phyloP scores from a whole-genome alignment of 2,113 vertebrate genomes.

The Rhagologus leucostigma region DNA sequence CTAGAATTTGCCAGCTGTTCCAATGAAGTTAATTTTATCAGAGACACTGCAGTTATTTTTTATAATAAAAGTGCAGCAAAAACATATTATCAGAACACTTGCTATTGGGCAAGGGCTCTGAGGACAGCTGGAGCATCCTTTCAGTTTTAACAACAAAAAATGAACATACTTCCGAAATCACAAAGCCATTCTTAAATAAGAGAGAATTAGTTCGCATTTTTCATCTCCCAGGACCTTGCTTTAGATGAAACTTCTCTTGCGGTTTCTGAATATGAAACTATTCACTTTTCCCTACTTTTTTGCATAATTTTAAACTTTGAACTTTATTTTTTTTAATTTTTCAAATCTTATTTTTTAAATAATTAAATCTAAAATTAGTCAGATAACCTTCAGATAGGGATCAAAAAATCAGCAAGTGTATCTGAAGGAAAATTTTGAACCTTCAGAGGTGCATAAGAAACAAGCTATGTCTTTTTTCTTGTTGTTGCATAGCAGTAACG shows the following conservation, averaged over 20 bases:
- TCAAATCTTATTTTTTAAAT: neutral
- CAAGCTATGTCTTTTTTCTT: neutral
- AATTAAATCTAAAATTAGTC: neutral
- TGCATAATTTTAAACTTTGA: neutral
- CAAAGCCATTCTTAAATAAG: neutral
- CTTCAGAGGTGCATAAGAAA: neutral
- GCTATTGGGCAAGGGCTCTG: neutral
- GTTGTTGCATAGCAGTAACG: neutral
- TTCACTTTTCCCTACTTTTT: neutral
- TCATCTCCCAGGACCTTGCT: neutral
- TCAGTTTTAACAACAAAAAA: slow-evolving; percentile 20
- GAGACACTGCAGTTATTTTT: neutral
- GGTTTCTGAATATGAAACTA: neutral
- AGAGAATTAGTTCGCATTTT: neutral
- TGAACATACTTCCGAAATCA: neutral
- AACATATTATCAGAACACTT: neutral
- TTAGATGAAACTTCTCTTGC: neutral
- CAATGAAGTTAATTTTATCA: neutral
- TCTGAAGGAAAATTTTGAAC: neutral
- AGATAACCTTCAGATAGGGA: neutral
- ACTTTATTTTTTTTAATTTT: neutral
- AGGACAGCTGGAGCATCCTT: neutral
- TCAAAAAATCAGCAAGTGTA: neutral
- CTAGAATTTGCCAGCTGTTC: neutral
- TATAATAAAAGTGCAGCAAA: neutral